Conservation (phyloP, 2,888 invertebrate genomes). For the Leistus spinibarbis region DNA sequence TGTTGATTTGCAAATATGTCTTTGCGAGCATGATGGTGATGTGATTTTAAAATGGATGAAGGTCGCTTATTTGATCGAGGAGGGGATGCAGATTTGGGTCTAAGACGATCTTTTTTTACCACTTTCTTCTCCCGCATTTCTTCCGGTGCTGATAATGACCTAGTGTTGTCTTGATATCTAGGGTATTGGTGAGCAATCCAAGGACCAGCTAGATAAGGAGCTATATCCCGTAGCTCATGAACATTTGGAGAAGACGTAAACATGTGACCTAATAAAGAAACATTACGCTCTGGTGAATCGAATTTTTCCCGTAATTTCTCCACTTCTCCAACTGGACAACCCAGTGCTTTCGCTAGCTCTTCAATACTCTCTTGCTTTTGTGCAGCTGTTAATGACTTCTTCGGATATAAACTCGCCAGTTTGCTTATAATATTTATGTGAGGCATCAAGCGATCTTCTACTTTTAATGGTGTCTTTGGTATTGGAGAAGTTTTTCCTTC, state of each 20-base stretch:
- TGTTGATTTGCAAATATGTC: conserved; percentile 69
- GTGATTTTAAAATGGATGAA: conserved; percentile 54
- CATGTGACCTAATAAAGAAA: conserved; percentile 75
- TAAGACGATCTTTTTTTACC: conserved; percentile 55
- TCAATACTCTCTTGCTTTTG: conserved; percentile 48
- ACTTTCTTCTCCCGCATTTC: conserved; percentile 51
- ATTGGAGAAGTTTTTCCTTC: conserved; percentile 67
- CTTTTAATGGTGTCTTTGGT: conserved; percentile 65
- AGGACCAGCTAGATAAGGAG: conserved; percentile 76
- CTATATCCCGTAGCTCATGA: conserved; percentile 76
- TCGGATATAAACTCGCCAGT: conserved; percentile 65
- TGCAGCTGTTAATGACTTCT: conserved; percentile 47
- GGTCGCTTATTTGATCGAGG: conserved; percentile 60
- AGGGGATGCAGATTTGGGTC: conserved; percentile 60
- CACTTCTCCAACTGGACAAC: conserved; percentile 69
- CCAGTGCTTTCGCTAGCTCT: conserved; percentile 53
- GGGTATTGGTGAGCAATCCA: conserved; percentile 85
- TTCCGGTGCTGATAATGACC: conserved; percentile 64
- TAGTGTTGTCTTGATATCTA: conserved; percentile 69
- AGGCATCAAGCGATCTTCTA: conserved; percentile 80
- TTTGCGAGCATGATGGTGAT: conserved; percentile 35
- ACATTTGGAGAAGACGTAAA: conserved; percentile 83
- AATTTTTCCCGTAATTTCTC: conserved; percentile 75
- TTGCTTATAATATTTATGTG: conserved; percentile 91
- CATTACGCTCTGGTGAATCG: conserved; percentile 62